Evolutionary conservation across 2,888 invertebrate species (phyloP).

Genomic region (Mamestra brassicae): DNA sequence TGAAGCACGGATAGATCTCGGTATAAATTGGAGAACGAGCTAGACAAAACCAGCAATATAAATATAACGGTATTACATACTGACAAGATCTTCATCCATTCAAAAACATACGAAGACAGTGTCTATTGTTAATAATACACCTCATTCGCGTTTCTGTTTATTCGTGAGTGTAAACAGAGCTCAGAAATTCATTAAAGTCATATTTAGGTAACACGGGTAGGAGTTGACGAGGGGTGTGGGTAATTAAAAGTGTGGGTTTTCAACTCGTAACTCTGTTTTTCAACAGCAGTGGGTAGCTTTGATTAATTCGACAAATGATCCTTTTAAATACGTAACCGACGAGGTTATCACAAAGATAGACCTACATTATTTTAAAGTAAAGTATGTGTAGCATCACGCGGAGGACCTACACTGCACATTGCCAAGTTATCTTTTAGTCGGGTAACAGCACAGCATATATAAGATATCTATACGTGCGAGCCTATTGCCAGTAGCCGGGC

Average conservation of each 20-base stretch:
- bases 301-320: conserved; percentile 18
- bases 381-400: no score
- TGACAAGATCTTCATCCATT: neutral
- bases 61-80: neutral
- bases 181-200: conserved; percentile 49
- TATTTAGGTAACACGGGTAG: conserved; percentile 50
- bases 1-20: neutral
- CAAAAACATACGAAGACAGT: neutral
- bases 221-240: conserved; percentile 40
- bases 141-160: neutral
- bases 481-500: no score
- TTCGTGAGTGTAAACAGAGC: conserved; percentile 7
- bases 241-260: conserved; percentile 28
- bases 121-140: neutral
- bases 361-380: no score
- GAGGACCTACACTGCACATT: no score
- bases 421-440: no score
- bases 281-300: neutral
- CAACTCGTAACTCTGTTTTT: conserved; percentile 12
- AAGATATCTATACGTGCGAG: no score
- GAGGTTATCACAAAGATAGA: no score
- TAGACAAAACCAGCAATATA: neutral
- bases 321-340: neutral
- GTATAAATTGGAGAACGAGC: neutral
- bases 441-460: no score